Percentiles rank a stretch among this genome's conserved stretches.
These are phyloP conservation scores for Caradrina kadenii DNA, from an alignment of 2,888 invertebrate species.

Conservation along the genomic window DNA sequence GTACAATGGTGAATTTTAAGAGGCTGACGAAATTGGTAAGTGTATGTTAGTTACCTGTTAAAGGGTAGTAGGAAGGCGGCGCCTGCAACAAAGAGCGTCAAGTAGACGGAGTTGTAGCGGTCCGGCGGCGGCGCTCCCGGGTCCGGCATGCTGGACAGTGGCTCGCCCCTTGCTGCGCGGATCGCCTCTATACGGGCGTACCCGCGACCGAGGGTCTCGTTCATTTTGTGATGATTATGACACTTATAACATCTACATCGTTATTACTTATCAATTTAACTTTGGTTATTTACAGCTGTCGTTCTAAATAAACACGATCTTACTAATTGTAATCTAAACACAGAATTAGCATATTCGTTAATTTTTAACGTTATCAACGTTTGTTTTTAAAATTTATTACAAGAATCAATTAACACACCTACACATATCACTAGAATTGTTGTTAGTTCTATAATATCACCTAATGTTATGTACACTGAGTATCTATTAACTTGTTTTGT, in stretches of 20 bases:
- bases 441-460: slow-evolving; percentile 3
- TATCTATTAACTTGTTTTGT: slow-evolving; percentile 6
- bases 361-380: slow-evolving; percentile 5
- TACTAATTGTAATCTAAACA: slow-evolving; percentile 3
- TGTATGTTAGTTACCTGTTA: slow-evolving; percentile 92
- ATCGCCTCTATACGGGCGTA: slow-evolving; percentile 92
- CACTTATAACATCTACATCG: slow-evolving; percentile 51
- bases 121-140: slow-evolving; percentile 93
- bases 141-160: slow-evolving; percentile 76
- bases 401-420: slow-evolving; percentile 47
- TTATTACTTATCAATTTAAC: slow-evolving; percentile 17
- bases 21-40: neutral
- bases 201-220: slow-evolving; percentile 92
- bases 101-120: slow-evolving; percentile 93
- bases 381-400: slow-evolving; percentile 28
- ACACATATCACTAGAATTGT: slow-evolving; percentile 14
- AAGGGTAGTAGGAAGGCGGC: slow-evolving; percentile 97
- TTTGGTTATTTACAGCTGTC: slow-evolving; percentile 21
- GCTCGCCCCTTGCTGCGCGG: slow-evolving; percentile 89
- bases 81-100: slow-evolving; percentile 95
- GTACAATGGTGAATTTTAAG: neutral
- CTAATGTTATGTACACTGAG: neutral
- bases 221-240: slow-evolving; percentile 82
- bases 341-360: slow-evolving; percentile 26
- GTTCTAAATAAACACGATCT: neutral